A percentile compares a stretch with the other conserved stretches of the same genome.
Evolutionary conservation across 2,113 vertebrate genomes (phyloP).

Genomic region (Pachyramphus minor): DNA sequence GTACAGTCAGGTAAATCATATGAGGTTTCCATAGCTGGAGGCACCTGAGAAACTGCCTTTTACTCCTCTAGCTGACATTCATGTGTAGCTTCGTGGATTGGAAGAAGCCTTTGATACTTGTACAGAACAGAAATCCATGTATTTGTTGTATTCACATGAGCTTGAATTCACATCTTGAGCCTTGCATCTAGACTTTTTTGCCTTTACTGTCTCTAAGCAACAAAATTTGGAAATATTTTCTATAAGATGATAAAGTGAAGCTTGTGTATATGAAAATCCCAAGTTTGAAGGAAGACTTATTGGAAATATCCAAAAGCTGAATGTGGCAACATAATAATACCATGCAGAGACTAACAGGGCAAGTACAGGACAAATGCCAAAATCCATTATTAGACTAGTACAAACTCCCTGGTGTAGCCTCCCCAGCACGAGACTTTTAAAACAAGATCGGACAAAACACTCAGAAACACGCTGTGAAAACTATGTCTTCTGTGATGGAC

Average conservation of each 20-base stretch:
- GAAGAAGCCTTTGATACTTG: background rate
- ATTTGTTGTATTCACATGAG: fast-evolving
- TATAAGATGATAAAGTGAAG: background rate
- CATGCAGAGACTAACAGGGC: background rate
- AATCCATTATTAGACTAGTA: background rate
- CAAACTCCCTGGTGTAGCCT: background rate
- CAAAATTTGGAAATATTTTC: background rate
- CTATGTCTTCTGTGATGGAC: constrained; percentile 4
- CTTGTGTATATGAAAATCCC: background rate
- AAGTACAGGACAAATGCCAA: background rate
- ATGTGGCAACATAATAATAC: background rate
- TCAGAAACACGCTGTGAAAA: constrained; percentile 3
- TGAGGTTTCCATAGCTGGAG: background rate
- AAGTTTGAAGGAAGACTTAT: background rate
- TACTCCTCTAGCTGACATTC: background rate
- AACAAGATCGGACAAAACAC: background rate
- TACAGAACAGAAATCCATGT: background rate
- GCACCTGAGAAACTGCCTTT: background rate
- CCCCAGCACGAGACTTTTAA: background rate
- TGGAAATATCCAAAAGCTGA: background rate
- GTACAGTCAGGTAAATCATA: background rate
- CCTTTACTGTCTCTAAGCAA: background rate
- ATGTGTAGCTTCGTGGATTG: background rate
- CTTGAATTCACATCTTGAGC: background rate
- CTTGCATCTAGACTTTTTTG: background rate